These are phyloP conservation scores for Trachymyrmex cornetzi DNA, from an alignment of 1,140 invertebrate genomes.

Conservation along the genomic window DNA sequence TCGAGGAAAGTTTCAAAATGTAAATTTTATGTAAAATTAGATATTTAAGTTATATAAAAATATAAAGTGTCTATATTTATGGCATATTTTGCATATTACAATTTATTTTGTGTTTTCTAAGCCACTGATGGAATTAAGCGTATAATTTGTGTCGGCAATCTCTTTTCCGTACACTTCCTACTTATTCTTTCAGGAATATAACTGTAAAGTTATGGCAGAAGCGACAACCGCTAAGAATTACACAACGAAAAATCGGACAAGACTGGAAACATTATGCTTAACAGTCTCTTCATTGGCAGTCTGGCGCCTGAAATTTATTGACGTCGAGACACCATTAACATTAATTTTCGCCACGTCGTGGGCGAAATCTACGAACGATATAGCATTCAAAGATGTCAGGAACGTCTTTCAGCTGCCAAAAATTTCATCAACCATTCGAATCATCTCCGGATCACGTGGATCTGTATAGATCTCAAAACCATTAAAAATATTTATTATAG, in stretches of 20 bases:
- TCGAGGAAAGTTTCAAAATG: background rate
- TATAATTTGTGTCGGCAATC: background rate
- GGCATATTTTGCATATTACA: background rate
- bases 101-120: background rate
- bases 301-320: constrained; percentile 19
- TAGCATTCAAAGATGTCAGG: constrained; percentile 12
- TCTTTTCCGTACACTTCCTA: constrained; percentile 1
- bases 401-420: constrained; percentile 51
- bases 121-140: background rate
- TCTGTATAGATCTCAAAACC: background rate
- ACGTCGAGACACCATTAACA: background rate
- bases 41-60: too few species aligned
- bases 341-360: constrained; percentile 27
- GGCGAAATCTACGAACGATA: constrained; percentile 25
- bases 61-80: background rate
- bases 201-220: background rate
- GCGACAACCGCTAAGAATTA: background rate
- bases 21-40: too few species aligned
- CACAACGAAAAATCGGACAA: background rate
- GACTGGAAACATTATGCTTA: background rate
- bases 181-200: background rate
- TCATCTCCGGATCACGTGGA: constrained; percentile 46
- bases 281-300: background rate
- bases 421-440: constrained; percentile 46
- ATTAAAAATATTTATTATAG: background rate